A percentile compares a stretch with the other conserved stretches of the same genome.
These are phyloP conservation scores for Megaceryle alcyon DNA, from an alignment of 2,797 vertebrate species.

Conservation along the genomic window DNA sequence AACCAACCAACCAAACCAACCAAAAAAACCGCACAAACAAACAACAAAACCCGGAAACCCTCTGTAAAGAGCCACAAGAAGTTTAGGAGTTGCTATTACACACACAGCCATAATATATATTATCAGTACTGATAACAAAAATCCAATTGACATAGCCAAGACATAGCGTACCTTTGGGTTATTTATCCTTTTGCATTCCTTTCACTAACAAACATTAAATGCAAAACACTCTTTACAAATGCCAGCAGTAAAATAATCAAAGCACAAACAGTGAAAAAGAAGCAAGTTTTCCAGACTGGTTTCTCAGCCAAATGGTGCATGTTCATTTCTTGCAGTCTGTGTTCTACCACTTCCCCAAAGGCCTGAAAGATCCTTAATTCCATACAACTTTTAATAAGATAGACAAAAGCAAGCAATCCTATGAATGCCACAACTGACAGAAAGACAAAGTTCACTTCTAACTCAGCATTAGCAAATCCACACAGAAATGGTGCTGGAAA, in stretches of 20 bases:
- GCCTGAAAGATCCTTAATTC: not conserved
- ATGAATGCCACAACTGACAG: not conserved
- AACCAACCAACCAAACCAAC: no score
- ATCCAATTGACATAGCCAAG: not conserved
- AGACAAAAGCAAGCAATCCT: not conserved
- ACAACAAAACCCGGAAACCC: no score
- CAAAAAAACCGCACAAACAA: no score
- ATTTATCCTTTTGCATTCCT: not conserved
- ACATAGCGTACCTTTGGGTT: accelerated
- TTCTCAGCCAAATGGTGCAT: not conserved
- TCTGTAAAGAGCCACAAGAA: not conserved
- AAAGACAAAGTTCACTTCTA: not conserved
- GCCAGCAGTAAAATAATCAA: not conserved
- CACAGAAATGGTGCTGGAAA: not conserved
- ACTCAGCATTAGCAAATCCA: not conserved
- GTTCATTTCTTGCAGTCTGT: not conserved
- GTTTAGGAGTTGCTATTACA: not conserved
- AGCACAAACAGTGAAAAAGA: not conserved
- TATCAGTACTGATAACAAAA: not conserved
- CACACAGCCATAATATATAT: accelerated
- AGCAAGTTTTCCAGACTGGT: not conserved
- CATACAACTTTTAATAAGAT: not conserved
- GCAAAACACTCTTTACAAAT: not conserved
- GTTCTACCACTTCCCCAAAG: not conserved
- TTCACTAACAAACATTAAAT: not conserved